A percentile compares a stretch with the other conserved stretches of the same genome.
Conservation (phyloP, 1,140 invertebrate species). For the Steinernema khuongi region DNA sequence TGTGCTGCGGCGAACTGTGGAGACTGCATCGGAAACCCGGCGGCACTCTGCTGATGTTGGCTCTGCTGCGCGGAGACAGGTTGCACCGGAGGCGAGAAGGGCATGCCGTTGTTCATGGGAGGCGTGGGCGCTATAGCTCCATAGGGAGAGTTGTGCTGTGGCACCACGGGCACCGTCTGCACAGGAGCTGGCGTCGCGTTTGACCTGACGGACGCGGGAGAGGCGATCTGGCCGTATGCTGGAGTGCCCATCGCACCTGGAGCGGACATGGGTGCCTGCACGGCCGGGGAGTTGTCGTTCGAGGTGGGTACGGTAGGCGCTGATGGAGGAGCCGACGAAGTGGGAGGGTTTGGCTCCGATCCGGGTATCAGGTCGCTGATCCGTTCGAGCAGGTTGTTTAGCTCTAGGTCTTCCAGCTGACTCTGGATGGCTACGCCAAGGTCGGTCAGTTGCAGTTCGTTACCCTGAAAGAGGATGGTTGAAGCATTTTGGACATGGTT, state of each 20-base stretch:
- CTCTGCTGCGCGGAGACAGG: not conserved
- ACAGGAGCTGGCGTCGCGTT: not conserved
- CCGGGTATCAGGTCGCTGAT: not conserved
- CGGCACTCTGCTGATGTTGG: not conserved
- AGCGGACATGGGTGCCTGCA: not conserved
- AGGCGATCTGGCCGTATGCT: not conserved
- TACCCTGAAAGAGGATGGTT: not conserved
- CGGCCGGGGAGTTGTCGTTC: not conserved
- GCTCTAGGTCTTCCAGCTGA: not conserved
- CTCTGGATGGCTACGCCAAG: not conserved
- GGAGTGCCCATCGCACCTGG: not conserved
- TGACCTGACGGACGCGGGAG: not conserved
- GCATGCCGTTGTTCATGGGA: not conserved
- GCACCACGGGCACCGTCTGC: not conserved
- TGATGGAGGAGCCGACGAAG: not conserved
- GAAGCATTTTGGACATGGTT: not conserved
- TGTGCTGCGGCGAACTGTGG: not conserved
- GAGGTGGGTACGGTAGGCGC: not conserved
- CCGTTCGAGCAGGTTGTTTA: not conserved
- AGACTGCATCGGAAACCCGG: not conserved
- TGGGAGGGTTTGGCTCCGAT: not conserved
- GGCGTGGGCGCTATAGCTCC: not conserved
- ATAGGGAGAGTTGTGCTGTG: not conserved
- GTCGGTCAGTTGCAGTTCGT: conserved; percentile 2
- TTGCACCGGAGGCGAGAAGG: not conserved